Percentiles rank a stretch among this genome's conserved stretches.
Conservation (phyloP, 2,797 vertebrate genomes). For the Hylomyscus alleni region DNA sequence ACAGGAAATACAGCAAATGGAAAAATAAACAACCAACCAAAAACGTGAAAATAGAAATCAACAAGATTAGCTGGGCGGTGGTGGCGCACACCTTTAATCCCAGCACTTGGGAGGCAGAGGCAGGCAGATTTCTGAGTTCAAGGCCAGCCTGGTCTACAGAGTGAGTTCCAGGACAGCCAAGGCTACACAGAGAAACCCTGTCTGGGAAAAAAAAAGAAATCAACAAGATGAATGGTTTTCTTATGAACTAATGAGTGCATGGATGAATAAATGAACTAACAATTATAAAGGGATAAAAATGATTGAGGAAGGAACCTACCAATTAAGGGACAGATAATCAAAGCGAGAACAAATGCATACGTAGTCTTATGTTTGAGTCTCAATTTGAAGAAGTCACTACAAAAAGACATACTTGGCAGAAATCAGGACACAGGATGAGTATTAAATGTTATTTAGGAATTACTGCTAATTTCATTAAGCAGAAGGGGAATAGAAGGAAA, state of each 20-base stretch:
- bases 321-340: neutral
- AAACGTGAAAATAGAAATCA: constrained; percentile 8
- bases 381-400: constrained; percentile 38
- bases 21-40: constrained; percentile 39
- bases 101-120: no score
- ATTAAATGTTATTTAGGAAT: constrained; percentile 9
- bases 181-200: no score
- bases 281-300: neutral
- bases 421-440: neutral
- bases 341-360: constrained; percentile 25
- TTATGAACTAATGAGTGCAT: constrained; percentile 19
- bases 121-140: no score
- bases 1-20: constrained; percentile 13
- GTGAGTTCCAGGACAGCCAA: no score
- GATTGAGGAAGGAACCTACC: neutral
- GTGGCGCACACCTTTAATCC: no score
- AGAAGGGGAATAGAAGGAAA: neutral
- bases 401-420: constrained; percentile 55
- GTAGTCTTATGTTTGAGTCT: constrained; percentile 13
- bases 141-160: no score
- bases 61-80: no score
- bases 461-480: constrained; percentile 39
- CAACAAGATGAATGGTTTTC: constrained; percentile 2
- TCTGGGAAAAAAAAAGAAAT: neutral
- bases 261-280: constrained; percentile 12